Conservation (phyloP, 2,113 vertebrate genomes). For the Saccopteryx leptura region DNA sequence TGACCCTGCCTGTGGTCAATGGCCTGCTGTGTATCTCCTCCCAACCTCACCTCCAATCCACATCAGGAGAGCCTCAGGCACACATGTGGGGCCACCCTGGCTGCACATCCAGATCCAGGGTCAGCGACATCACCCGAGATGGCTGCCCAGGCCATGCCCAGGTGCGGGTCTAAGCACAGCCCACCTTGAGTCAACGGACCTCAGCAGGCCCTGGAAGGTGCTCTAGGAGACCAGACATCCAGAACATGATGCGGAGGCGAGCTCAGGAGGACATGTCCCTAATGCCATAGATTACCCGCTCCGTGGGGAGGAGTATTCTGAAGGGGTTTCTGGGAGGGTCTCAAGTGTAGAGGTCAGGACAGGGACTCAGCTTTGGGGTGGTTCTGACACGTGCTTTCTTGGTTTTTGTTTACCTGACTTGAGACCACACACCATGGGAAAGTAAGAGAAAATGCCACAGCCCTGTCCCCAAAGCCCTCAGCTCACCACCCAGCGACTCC, state of each 20-base stretch:
- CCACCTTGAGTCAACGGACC: not conserved
- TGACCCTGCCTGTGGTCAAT: fast-evolving
- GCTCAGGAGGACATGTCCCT: not conserved
- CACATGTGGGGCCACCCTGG: fast-evolving
- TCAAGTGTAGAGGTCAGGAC: not conserved
- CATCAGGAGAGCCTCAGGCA: not conserved
- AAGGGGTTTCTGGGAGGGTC: not conserved
- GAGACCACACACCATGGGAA: not conserved
- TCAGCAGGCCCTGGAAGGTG: not conserved
- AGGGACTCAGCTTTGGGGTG: not conserved
- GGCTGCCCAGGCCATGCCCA: fast-evolving
- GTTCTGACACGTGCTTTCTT: not conserved
- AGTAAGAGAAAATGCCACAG: not conserved
- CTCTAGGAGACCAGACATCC: not conserved
- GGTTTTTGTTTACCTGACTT: not conserved
- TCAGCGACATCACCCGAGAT: not conserved
- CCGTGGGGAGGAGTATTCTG: not conserved
- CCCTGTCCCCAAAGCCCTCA: not conserved
- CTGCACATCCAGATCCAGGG: not conserved
- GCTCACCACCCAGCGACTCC: no score
- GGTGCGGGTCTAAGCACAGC: not conserved
- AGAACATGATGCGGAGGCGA: not conserved
- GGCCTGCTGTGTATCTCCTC: not conserved
- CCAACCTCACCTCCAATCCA: not conserved
- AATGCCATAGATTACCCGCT: no score